Conservation (phyloP, 2,113 vertebrate genomes). For the Nerophis lumbriciformis region DNA sequence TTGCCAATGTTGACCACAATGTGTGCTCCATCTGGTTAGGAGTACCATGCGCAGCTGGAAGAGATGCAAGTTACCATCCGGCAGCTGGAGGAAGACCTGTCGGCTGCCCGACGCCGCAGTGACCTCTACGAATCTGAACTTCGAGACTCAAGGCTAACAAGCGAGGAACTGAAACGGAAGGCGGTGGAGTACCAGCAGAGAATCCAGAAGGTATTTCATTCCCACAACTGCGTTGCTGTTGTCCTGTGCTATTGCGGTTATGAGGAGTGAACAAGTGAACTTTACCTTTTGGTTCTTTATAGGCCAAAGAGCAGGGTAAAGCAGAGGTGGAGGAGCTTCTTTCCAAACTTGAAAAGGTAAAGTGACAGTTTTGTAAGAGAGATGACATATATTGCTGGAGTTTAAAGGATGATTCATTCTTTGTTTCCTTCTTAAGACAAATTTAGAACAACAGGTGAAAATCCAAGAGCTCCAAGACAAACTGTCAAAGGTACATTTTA, state of each 20-base stretch:
- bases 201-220: conserved; percentile 83
- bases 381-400: neutral
- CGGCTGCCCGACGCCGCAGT: conserved; percentile 89
- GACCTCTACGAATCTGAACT: conserved; percentile 94
- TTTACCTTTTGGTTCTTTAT: conserved; percentile 9
- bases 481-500: conserved; percentile 82
- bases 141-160: conserved; percentile 87
- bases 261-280: neutral
- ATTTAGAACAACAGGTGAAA: conserved; percentile 93
- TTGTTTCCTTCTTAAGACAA: conserved; percentile 75
- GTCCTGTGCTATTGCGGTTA: neutral
- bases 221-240: neutral
- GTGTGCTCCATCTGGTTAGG: conserved; percentile 62
- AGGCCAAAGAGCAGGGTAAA: conserved; percentile 97
- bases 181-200: conserved; percentile 92
- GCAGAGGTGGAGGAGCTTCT: conserved; percentile 91
- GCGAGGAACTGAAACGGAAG: conserved; percentile 94
- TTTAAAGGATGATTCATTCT: neutral
- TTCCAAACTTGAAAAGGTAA: conserved; percentile 92
- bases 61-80: conserved; percentile 97
- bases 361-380: neutral
- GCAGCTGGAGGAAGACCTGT: conserved; percentile 95
- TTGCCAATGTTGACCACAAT: conserved; percentile 2
- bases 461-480: conserved; percentile 97
- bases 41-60: conserved; percentile 97